Evolutionary conservation across 2,113 vertebrate genomes (phyloP).

Genomic region (Zonotrichia leucophrys): DNA sequence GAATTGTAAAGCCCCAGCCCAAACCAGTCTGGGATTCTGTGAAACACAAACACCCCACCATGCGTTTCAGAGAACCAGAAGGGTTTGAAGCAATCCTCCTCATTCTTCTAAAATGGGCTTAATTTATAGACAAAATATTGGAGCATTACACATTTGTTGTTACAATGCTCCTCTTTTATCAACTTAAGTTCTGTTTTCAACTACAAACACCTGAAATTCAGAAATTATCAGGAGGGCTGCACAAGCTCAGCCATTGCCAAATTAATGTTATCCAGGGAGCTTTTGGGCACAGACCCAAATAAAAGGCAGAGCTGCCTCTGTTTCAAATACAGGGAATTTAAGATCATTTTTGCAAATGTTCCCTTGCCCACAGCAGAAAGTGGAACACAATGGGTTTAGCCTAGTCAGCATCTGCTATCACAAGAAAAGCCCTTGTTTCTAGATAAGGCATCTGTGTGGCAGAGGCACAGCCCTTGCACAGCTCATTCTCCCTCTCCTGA

Average conservation of each 20-base stretch:
- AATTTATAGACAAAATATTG: not conserved
- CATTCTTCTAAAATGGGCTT: not conserved
- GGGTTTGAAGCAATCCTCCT: not conserved
- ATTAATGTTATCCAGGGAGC: not conserved
- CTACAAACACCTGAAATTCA: not conserved
- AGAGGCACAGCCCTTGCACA: not conserved
- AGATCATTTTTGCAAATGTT: not conserved
- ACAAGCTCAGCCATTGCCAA: not conserved
- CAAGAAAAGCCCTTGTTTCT: not conserved
- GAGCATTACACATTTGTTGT: not conserved
- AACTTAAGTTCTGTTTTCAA: not conserved
- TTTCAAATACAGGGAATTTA: not conserved
- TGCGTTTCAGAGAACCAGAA: accelerated
- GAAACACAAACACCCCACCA: not conserved
- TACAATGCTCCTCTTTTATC: not conserved
- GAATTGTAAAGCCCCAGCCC: not conserved
- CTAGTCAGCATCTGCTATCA: not conserved
- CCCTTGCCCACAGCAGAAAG: not conserved
- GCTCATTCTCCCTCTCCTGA: not conserved
- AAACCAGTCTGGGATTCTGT: not conserved
- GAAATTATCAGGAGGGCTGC: not conserved
- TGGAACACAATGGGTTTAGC: not conserved
- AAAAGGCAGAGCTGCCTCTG: not conserved
- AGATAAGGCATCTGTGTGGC: not conserved
- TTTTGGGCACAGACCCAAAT: not conserved